phyloP scores from a whole-genome alignment of 2,888 invertebrate genomes.

The Prionchulus punctatus region DNA sequence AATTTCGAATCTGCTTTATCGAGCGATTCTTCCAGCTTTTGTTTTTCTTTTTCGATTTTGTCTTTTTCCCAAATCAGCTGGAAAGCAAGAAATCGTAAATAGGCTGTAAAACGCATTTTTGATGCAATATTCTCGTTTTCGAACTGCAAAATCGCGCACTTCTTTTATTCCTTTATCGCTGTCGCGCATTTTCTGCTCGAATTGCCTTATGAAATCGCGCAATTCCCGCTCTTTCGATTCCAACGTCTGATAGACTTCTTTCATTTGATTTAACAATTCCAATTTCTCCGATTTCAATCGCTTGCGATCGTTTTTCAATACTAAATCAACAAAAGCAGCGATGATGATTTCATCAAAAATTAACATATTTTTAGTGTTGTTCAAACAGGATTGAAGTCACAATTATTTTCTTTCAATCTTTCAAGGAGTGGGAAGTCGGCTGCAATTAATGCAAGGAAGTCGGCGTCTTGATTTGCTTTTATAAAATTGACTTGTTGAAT shows the following conservation, averaged over 20 bases:
- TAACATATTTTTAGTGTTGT: too few relatives aligned
- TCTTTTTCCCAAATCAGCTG: constrained; percentile 47
- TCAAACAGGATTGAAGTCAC: too few relatives aligned
- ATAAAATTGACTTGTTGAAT: too few relatives aligned
- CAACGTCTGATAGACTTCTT: constrained; percentile 74
- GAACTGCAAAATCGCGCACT: constrained; percentile 18
- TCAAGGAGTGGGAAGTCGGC: too few relatives aligned
- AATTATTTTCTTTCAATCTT: too few relatives aligned
- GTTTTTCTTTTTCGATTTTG: constrained; percentile 69
- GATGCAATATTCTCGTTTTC: neutral
- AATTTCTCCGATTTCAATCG: constrained; percentile 79
- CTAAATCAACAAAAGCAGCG: constrained; percentile 26
- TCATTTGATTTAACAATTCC: constrained; percentile 80
- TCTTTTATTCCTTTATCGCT: constrained; percentile 50
- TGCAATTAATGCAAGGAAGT: too few relatives aligned
- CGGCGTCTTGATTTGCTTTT: too few relatives aligned
- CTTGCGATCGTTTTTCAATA: constrained; percentile 71
- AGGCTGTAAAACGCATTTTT: constrained; percentile 6
- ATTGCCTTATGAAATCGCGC: constrained; percentile 79
- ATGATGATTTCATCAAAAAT: neutral
- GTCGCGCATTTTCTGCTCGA: constrained; percentile 67
- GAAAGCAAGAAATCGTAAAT: too few relatives aligned
- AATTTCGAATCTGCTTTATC: constrained; percentile 67
- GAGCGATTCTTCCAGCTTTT: constrained; percentile 68
- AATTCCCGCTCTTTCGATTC: constrained; percentile 87